Percentiles rank a stretch among this genome's conserved stretches.
These are phyloP conservation scores for Coranthus polyacanthus DNA, from an alignment of 2,797 vertebrate genomes.

Conservation along the genomic window DNA sequence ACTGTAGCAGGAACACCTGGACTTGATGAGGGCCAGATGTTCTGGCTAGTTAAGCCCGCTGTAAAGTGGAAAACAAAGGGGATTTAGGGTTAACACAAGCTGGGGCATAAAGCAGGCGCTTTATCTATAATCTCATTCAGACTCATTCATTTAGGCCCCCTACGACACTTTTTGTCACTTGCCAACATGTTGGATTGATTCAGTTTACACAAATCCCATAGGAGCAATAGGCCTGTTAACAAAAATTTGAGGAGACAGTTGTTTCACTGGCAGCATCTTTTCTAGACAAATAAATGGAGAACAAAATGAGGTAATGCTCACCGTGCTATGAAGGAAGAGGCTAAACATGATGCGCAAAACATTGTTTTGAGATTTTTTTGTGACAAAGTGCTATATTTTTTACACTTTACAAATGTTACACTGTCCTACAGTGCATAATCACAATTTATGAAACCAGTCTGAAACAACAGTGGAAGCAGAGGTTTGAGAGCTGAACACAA, in stretches of 20 bases:
- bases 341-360: slow-evolving; percentile 25
- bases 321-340: slow-evolving; percentile 1
- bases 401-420: slow-evolving; percentile 37
- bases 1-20: slow-evolving; percentile 74
- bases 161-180: slow-evolving; percentile 36
- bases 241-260: slow-evolving; percentile 48
- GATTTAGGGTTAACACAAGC: slow-evolving; percentile 50
- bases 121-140: slow-evolving; percentile 67
- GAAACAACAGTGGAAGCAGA: slow-evolving; percentile 21
- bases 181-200: slow-evolving; percentile 67
- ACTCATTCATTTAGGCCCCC: slow-evolving; percentile 56
- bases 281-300: slow-evolving; percentile 16
- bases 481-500: slow-evolving; percentile 76
- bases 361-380: slow-evolving; percentile 44
- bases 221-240: slow-evolving; percentile 58
- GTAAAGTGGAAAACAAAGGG: slow-evolving; percentile 71
- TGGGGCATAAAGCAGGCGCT: slow-evolving; percentile 51
- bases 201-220: slow-evolving; percentile 53
- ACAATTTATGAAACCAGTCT: slow-evolving; percentile 27
- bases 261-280: slow-evolving; percentile 48
- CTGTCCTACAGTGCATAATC: slow-evolving; percentile 26
- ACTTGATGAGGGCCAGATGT: slow-evolving; percentile 77
- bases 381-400: slow-evolving; percentile 34
- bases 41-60: slow-evolving; percentile 63
- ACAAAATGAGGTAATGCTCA: slow-evolving; percentile 45